Evolutionary conservation across 2,888 invertebrate species (phyloP), one percentile per base, ranked within the genome.

Genomic region (Empis stercorea): DNA sequence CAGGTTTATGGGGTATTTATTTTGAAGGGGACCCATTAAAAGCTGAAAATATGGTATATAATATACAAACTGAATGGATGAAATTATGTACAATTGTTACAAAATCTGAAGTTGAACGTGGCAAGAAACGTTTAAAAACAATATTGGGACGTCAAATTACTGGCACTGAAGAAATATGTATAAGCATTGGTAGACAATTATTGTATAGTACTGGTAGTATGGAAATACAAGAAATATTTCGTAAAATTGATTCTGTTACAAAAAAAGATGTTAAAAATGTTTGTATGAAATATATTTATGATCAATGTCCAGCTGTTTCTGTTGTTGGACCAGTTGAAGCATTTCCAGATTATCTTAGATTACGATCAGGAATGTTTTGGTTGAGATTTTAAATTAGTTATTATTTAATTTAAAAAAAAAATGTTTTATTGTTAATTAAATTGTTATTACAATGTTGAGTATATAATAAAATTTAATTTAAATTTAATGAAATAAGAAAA

Each of bases 171-270:
- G 92, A 94, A 0, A 83, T 95, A 45, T 96, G 95, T 68, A 96
- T 96, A 72, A 96, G 96, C 65, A 91, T 96, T 63, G 96, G 95
- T 32, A 81, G 94, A 54, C 96, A 96, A 71, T 83, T 94, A 76
- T 75, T 96, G 48, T 93, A 92, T 71, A 96, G 95, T 64, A 87
- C 88, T 54, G 76, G 95, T 43, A 78, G 95, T 57, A 83, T 96
- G 59, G 93, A 94, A 1, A 75, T 91, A 43, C 84, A 88, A 59
- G 95, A 96, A 70, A 72, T 96, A 52, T 89, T 91, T 62, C 84
- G 85, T 48, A 79, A 95, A 58, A 93, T 96, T 65, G 82, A 91
- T 57, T 76, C 81, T 48, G 83, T 93, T 10, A 76, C 80, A 36
- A 83, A 81, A 10, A 73, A 80, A 54, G 81, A 82, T 60, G 76